phyloP scores from a whole-genome alignment of 2,113 vertebrate genomes.

The Stegostoma tigrinum region DNA sequence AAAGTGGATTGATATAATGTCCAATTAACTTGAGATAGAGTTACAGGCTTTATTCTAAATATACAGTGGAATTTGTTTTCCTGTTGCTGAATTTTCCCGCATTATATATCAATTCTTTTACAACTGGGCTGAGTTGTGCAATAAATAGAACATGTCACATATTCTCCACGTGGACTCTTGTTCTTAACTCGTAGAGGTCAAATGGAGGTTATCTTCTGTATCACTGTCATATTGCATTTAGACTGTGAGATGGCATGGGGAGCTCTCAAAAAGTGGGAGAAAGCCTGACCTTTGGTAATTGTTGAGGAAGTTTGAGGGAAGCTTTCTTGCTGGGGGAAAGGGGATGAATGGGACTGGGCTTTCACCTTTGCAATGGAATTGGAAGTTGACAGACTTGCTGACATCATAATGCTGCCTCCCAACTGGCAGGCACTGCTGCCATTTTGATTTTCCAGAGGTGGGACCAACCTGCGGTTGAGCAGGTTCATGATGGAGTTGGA shows the following conservation, averaged over 20 bases:
- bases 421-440: neutral
- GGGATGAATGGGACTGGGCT: neutral
- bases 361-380: neutral
- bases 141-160: neutral
- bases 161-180: neutral
- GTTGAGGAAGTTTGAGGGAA: neutral
- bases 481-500: too few species aligned
- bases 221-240: neutral
- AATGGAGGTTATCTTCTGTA: neutral
- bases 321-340: neutral
- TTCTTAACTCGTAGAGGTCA: neutral
- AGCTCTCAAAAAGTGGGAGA: neutral
- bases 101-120: neutral
- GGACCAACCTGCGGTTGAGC: neutral
- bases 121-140: neutral
- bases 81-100: neutral
- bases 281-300: neutral
- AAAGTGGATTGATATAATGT: neutral
- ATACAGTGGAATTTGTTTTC: neutral
- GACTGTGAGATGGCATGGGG: neutral
- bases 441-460: neutral
- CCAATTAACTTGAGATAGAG: neutral
- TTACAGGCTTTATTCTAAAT: neutral
- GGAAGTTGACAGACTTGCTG: neutral
- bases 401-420: neutral